Evolutionary conservation across 2,113 vertebrate genomes (phyloP), one percentile per base, ranked within the genome.

Genomic region (Lamprologus speciosus): DNA sequence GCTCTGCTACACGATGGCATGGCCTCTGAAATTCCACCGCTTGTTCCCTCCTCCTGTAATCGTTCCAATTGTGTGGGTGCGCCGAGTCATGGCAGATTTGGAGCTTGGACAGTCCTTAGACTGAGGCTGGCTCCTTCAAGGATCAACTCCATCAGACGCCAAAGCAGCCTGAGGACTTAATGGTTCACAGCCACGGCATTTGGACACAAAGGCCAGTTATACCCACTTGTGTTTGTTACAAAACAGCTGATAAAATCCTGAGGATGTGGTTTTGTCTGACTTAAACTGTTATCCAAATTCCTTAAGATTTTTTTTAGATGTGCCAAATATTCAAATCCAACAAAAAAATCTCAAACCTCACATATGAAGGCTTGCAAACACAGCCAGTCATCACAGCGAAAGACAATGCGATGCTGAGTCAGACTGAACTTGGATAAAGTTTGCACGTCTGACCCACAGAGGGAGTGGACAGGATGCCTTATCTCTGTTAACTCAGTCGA

Each of bases 101-200:
- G 81, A 80, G 60, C 50, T 68, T 84, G 83, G 85, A 73, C 90
- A 89, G 94, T 91, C 84, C 87, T 93, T 88, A 89, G 93, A 88
- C 88, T 45, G 87, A 87, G 90, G 50, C 92, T 89, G 93, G 94
- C 92, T 95, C 94, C 94, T 94, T 95, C 89, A 89, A 89, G 92
- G 93, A 92, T 95, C 90, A 93, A 82, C 93, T 94, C 79, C 93
- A 89, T 86, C 86, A 87, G 94, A 93, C 88, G 87, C 93, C 94
- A 89, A 89, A 94, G 92, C 94, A 94, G 92, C 93, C 94, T 4
- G 89, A 93, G 93, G 94, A 93, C 95, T 81, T 88, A 40, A 68
- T 70, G 88, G 53, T 92, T 80, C 47, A 84, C 79, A 51, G 89
- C 87, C 87, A 45, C 37, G 2, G 26, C 85, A 60, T 78, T 80